Conservation (phyloP, 1,140 invertebrate genomes). For the Drosophila setifemur region DNA sequence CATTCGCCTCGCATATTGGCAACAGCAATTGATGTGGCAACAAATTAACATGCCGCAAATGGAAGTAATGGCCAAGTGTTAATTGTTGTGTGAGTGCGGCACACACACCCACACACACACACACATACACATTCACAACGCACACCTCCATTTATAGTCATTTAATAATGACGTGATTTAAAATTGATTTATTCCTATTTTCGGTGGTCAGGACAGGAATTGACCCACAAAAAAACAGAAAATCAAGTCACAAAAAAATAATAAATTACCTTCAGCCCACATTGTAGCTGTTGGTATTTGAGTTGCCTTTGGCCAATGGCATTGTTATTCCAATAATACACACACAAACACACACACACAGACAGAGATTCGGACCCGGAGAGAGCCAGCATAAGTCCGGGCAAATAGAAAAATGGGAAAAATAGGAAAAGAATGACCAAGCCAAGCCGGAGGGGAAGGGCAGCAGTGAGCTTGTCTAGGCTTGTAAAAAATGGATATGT, state of each 20-base stretch:
- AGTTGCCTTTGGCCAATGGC: constrained; percentile 23
- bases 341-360: constrained; percentile 5
- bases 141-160: constrained; percentile 25
- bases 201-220: constrained; percentile 7
- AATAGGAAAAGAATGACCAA: constrained; percentile 33
- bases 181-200: constrained; percentile 64
- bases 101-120: constrained; percentile 10
- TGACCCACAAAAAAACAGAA: constrained; percentile 38
- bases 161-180: constrained; percentile 66
- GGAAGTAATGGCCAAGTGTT: constrained; percentile 80
- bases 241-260: constrained; percentile 54
- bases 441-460: constrained; percentile 13
- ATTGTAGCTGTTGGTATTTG: constrained; percentile 48
- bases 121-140: constrained; percentile 6
- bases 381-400: constrained; percentile 48
- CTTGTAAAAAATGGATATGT: constrained; percentile 79
- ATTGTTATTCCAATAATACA: constrained; percentile 39
- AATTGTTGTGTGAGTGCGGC: constrained; percentile 69
- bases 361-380: background rate
- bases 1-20: constrained; percentile 70
- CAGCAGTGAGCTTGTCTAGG: constrained; percentile 32
- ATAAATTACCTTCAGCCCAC: constrained; percentile 58
- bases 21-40: constrained; percentile 78
- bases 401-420: constrained; percentile 40
- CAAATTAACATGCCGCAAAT: constrained; percentile 80